Evolutionary conservation across 2,113 vertebrate species (phyloP), one percentile per base, ranked within the genome.

Genomic region (Semnornis frantzii): DNA sequence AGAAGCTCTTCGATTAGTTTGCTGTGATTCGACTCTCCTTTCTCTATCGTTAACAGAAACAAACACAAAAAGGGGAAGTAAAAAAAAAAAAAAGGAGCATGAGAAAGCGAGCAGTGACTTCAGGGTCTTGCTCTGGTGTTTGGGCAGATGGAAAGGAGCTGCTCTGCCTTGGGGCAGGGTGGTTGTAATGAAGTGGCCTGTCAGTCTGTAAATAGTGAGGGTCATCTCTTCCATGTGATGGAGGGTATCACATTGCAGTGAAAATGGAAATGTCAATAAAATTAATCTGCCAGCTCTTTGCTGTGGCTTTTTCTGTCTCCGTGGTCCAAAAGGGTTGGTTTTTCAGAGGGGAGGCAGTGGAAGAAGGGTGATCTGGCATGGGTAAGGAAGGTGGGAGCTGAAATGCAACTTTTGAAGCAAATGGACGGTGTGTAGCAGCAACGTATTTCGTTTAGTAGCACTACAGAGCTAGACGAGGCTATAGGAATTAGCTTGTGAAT

Each of bases 251-350:
- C 98, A 97, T 99, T 99, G 98, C 99, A 99, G 98, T 98, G 98
- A 99, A 99, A 99, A 99, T 99, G 99, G 99, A 99, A 99, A 99
- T 98, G 98, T 99, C 99, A 99, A 99, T 99, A 99, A 99, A 99
- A 99, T 99, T 98, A 99, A 99, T 99, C 99, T 99, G 98, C 98
- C 98, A 98, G 98, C 98, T 98, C 98, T 99, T 98, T 98, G 98
- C 98, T 98, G 98, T 98, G 97, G 98, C 97, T 98, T 98, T 95
- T 97, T 97, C 93, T 96, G 94, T 95, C 96, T 97, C 97, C 97
- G 94, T 75, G 92, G 97, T 98, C 97, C 97, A 95, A 98, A 95
- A 96, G 96, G 97, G 97, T 97, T 96, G 97, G 96, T 80, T 95
- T 96, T 96, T 91, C 82, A 81, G 66, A 83, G 39, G 63, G 9